phyloP scores from a whole-genome alignment of 2,888 invertebrate species.

The Thysanoteuthis rhombus region DNA sequence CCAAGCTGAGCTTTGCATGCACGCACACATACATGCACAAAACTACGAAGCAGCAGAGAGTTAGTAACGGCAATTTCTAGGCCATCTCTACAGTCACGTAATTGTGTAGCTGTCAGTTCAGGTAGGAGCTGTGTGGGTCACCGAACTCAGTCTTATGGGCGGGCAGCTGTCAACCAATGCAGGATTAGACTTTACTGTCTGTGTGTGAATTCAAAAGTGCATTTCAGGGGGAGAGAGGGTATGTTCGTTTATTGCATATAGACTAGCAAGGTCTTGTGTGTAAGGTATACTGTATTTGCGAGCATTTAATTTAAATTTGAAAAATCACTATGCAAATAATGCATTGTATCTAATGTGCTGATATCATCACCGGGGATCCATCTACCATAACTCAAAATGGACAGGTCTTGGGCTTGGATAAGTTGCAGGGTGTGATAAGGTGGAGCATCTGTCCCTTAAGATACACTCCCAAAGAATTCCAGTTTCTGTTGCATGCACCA shows the following conservation, averaged over 20 bases:
- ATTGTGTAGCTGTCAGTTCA: neutral
- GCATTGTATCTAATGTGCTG: no score
- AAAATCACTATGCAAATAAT: no score
- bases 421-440: no score
- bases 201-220: neutral
- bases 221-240: neutral
- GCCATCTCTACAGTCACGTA: neutral
- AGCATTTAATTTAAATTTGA: no score
- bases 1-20: neutral
- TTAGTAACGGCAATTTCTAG: neutral
- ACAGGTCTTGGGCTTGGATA: no score
- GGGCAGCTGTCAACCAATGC: neutral
- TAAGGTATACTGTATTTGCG: no score
- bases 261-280: no score
- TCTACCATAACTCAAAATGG: no score
- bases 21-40: neutral
- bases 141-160: neutral
- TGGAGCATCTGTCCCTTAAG: no score
- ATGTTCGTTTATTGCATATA: neutral
- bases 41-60: neutral
- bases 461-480: no score
- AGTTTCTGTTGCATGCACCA: no score
- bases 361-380: no score
- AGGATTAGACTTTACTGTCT: neutral
- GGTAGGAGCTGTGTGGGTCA: constrained; percentile 12